These are phyloP conservation scores for Ditylenchus weischeri DNA, from an alignment of 2,888 invertebrate species.

Conservation along the genomic window DNA sequence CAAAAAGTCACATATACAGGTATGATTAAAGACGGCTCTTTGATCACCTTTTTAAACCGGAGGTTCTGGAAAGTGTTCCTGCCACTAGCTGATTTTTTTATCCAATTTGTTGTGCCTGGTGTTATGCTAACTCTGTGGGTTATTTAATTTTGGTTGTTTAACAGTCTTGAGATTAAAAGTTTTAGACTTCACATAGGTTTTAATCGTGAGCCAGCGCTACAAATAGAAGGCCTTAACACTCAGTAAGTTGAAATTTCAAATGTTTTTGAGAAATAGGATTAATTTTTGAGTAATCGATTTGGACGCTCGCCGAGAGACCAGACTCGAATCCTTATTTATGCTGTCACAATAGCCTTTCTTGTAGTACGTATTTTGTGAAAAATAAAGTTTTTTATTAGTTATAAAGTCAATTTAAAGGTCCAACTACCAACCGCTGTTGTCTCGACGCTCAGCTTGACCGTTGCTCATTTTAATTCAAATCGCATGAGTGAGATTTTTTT, in stretches of 20 bases:
- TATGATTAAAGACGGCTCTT: slow-evolving; percentile 39
- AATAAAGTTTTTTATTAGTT: not conserved
- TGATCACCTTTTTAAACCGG: slow-evolving; percentile 50
- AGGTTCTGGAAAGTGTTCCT: slow-evolving; percentile 57
- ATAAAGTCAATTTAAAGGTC: slow-evolving; percentile 29
- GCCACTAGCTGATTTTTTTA: slow-evolving; percentile 54
- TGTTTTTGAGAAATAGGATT: too few species aligned
- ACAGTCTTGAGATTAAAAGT: too few species aligned
- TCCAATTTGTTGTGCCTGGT: slow-evolving; percentile 56
- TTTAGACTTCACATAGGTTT: slow-evolving; percentile 49
- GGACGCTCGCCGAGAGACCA: slow-evolving; percentile 55
- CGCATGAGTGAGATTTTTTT: slow-evolving; percentile 25
- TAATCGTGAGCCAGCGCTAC: slow-evolving; percentile 55
- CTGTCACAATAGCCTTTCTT: slow-evolving; percentile 56
- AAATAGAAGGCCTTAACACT: slow-evolving; percentile 50
- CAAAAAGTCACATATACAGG: not conserved
- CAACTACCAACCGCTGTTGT: slow-evolving; percentile 56
- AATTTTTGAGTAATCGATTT: slow-evolving; percentile 52
- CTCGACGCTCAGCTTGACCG: slow-evolving; percentile 53
- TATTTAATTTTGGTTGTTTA: slow-evolving; percentile 50
- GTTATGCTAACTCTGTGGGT: slow-evolving; percentile 43
- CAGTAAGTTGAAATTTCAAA: slow-evolving; percentile 46
- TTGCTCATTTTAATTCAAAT: slow-evolving; percentile 55
- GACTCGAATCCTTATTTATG: slow-evolving; percentile 55
- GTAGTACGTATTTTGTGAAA: slow-evolving; percentile 22